phyloP scores from a whole-genome alignment of 1,140 invertebrate genomes.

The Aphelenchoides avenae region DNA sequence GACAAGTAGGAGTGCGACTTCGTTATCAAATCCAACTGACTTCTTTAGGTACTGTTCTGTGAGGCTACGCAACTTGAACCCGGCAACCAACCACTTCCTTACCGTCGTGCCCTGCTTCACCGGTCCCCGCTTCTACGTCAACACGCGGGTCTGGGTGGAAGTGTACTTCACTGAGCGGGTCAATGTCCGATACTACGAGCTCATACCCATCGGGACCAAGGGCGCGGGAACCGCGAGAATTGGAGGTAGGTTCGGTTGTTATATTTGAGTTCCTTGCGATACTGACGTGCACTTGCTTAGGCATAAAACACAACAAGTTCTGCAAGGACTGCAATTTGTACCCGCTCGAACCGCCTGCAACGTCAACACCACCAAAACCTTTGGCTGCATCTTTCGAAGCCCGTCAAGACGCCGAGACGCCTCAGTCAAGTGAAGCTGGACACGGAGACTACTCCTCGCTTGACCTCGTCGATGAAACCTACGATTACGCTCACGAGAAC shows the following conservation, averaged over 20 bases:
- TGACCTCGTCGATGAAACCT: no score
- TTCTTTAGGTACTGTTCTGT: constrained; percentile 8
- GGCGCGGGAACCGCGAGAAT: constrained; percentile 32
- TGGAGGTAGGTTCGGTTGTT: constrained; percentile 14
- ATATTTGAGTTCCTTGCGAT: neutral
- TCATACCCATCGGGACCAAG: constrained; percentile 11
- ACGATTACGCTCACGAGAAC: no score
- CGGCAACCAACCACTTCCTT: constrained; percentile 25
- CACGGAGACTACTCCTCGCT: no score
- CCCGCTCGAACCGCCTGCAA: constrained; percentile 24
- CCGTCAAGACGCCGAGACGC: no score
- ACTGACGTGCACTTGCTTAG: constrained; percentile 2
- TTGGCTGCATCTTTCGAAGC: no score
- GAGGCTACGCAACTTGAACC: constrained; percentile 25
- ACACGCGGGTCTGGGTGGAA: constrained; percentile 48
- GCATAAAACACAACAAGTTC: constrained; percentile 25
- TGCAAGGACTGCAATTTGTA: constrained; percentile 30
- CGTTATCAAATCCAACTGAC: neutral
- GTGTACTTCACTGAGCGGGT: constrained; percentile 54
- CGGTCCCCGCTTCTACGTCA: constrained; percentile 31
- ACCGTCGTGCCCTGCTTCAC: constrained; percentile 12
- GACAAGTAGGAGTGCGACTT: constrained; percentile 25
- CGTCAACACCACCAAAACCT: no score
- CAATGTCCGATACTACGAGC: constrained; percentile 18
- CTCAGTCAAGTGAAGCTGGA: no score